Conservation (phyloP, 2,113 vertebrate species). For the Pteropus alecto region DNA sequence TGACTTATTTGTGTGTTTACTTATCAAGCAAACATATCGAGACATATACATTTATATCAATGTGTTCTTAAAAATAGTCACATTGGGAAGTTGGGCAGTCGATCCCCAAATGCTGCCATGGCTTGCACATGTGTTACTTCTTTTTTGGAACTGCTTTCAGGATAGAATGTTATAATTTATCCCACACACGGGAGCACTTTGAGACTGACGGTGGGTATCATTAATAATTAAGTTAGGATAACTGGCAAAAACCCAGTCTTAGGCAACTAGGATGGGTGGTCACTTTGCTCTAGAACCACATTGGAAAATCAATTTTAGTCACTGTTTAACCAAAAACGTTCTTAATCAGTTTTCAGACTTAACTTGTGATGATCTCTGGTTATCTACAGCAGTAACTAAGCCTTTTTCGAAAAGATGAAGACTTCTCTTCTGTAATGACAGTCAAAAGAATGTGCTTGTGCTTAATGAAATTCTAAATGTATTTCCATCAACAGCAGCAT, state of each 20-base stretch:
- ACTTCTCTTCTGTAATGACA: background rate
- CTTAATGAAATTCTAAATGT: conserved; percentile 2
- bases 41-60: background rate
- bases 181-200: background rate
- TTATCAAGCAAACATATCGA: background rate
- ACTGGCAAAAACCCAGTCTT: background rate
- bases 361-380: background rate
- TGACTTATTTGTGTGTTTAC: background rate
- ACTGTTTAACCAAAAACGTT: background rate
- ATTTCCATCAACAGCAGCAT: background rate
- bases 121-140: background rate
- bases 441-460: background rate
- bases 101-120: background rate
- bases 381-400: background rate
- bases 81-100: background rate
- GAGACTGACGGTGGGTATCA: background rate
- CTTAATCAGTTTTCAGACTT: background rate
- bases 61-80: background rate
- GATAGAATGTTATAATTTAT: background rate
- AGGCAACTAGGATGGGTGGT: background rate
- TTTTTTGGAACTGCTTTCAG: background rate
- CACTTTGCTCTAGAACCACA: background rate
- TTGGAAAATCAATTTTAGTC: background rate
- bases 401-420: background rate
- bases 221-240: background rate